Base-by-base conservation (phyloP, 1,140 invertebrate species). In the Pemphigus obesinymphae region DNA sequence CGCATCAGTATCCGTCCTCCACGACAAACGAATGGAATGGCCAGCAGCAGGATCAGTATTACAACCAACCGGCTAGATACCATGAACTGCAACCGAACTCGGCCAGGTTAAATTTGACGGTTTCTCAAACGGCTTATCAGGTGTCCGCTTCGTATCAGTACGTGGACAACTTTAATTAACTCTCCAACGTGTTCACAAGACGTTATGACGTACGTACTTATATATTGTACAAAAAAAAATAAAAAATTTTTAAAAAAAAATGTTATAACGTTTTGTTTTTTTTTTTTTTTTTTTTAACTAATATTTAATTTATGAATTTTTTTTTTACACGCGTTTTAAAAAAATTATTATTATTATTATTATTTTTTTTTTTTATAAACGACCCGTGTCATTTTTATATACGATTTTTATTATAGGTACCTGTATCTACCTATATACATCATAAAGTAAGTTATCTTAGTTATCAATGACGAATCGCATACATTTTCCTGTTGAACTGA, bases 91-190 rank as follows among this genome's bases (percentile, higher is more conserved):
- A 80, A 26, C 55, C 55, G 34, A 80, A 80, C 17, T 17, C 8
- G n/a, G 34, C 23, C 1, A 80, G 29, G 23, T 23, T 7, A 31
- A 61, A 80, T 15, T 31, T 63, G 29, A 20, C 55, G 13, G 76
- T 43, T 10, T 61, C 40, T 17, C 76, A 80, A 37, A 17, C 76
- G 17, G 4, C 76, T 0, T 80, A 40, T 26, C 55, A 43, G 55
- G n/a, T n/a, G n/a, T n/a, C n/a, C n/a, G 37, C 76, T 5, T 43
- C 50, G 7, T 80, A 80, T 63, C 76, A 80, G 37, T 80, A 80
- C 55, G 50, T 80, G 37, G 63, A 80, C 53, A 80, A 80, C 53
- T 80, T 43, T 31, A 63, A 80, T 31, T 63, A 20, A 63, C 11
- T 50, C 29, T n/a, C n/a, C n/a, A n/a, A n/a, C n/a, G n/a, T n/a